Conservation (phyloP, 2,888 invertebrate species). For the Drosophila neotestacea region DNA sequence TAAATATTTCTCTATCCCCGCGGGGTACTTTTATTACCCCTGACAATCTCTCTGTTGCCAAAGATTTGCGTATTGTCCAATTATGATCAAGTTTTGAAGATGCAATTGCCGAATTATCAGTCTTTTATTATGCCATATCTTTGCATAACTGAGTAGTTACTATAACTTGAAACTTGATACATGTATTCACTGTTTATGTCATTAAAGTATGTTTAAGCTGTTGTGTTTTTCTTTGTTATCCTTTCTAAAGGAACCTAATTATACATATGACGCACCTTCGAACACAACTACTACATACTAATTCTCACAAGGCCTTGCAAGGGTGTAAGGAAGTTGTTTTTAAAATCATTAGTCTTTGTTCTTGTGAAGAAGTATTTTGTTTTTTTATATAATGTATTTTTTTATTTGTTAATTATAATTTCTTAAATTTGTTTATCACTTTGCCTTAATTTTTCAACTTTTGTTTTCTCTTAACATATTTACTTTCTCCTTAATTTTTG, state of each 20-base stretch:
- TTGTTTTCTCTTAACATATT: no score
- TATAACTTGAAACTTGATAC: not conserved
- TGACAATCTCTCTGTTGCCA: not conserved
- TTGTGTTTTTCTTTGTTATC: not conserved
- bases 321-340: no score
- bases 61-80: slow-evolving; percentile 10
- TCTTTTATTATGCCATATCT: not conserved
- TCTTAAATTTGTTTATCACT: no score
- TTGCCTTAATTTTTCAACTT: no score
- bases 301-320: no score
- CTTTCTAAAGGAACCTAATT: not conserved
- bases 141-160: not conserved
- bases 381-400: no score
- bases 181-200: not conserved
- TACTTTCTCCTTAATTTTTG: no score
- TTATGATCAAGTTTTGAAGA: slow-evolving; percentile 10
- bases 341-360: no score
- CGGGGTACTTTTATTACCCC: slow-evolving; percentile 5
- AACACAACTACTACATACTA: no score
- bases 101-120: slow-evolving; percentile 16
- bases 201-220: not conserved
- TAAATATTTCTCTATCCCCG: not conserved
- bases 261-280: not conserved
- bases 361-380: no score
- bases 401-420: no score